A percentile compares a stretch with the other conserved stretches of the same genome.
Conservation (phyloP, 92 coral and sea anemone genomes). For the Phenganax subtilis region DNA sequence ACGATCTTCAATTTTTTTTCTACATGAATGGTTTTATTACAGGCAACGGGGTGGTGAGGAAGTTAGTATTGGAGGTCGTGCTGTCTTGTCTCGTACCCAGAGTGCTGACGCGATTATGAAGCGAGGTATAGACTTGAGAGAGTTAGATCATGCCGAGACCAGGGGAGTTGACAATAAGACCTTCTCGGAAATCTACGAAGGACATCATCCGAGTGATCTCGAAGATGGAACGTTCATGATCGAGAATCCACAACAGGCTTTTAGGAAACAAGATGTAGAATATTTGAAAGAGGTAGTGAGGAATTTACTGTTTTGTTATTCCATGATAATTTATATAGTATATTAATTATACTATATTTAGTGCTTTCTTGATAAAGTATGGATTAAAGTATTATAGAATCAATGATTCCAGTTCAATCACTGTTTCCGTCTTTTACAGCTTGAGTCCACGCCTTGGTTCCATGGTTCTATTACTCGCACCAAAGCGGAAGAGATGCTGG, state of each 20-base stretch:
- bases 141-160: conserved; percentile 69
- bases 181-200: conserved; percentile 49
- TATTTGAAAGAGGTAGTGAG: conserved; percentile 40
- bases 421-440: conserved; percentile 39
- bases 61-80: conserved; percentile 53
- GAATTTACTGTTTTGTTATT: not conserved
- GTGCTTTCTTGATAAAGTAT: not conserved
- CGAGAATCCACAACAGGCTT: conserved; percentile 57
- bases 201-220: conserved; percentile 23
- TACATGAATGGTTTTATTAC: not conserved
- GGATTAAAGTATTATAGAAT: too few relatives aligned
- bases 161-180: conserved; percentile 66
- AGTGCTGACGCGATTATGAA: conserved; percentile 52
- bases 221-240: conserved; percentile 74
- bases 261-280: conserved; percentile 25
- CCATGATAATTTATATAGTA: not conserved
- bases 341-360: conserved; percentile 6
- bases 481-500: conserved; percentile 68
- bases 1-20: too few relatives aligned
- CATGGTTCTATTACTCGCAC: conserved; percentile 55
- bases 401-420: too few relatives aligned
- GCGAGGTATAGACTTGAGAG: conserved; percentile 59
- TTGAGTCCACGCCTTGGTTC: conserved; percentile 60
- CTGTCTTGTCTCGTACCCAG: conserved; percentile 55
- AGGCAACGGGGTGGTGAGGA: conserved; percentile 24